Conservation (phyloP, 2,113 vertebrate genomes). For the Petaurus breviceps region DNA sequence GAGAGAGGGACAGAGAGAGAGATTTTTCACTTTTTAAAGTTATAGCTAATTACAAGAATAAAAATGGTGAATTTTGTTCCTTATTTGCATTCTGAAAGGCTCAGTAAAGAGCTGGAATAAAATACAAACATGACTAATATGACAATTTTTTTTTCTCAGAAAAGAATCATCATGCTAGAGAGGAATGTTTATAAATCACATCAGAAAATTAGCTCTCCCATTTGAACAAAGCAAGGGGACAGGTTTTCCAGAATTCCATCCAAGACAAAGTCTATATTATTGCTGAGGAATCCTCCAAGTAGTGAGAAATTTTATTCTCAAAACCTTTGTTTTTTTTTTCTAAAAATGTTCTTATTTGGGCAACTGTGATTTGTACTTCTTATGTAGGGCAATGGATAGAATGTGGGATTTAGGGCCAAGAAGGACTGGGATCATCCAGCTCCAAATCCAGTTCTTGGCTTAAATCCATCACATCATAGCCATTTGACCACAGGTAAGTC, state of each 20-base stretch:
- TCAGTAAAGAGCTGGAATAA: constrained; percentile 47
- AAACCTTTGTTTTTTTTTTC: not conserved
- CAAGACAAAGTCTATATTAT: not conserved
- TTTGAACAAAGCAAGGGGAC: not conserved
- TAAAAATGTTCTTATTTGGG: not conserved
- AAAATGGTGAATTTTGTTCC: not conserved
- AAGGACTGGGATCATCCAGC: not conserved
- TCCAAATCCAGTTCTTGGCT: not conserved
- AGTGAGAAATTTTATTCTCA: not conserved
- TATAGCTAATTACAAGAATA: not conserved
- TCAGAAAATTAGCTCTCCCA: not conserved
- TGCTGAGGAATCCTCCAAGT: not conserved
- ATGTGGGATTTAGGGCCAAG: not conserved
- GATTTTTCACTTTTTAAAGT: constrained; percentile 20
- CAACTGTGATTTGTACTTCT: not conserved
- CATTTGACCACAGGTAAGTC: not conserved
- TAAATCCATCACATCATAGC: not conserved
- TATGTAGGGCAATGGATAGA: not conserved
- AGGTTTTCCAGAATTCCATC: not conserved
- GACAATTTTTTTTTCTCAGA: constrained; percentile 52
- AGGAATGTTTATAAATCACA: not conserved
- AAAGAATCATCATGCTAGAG: constrained; percentile 49
- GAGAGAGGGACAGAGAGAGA: not conserved
- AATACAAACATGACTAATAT: not conserved
- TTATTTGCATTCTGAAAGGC: constrained; percentile 60